Conservation (phyloP, 1,140 invertebrate genomes). For the Phenacoccus solenopsis region DNA sequence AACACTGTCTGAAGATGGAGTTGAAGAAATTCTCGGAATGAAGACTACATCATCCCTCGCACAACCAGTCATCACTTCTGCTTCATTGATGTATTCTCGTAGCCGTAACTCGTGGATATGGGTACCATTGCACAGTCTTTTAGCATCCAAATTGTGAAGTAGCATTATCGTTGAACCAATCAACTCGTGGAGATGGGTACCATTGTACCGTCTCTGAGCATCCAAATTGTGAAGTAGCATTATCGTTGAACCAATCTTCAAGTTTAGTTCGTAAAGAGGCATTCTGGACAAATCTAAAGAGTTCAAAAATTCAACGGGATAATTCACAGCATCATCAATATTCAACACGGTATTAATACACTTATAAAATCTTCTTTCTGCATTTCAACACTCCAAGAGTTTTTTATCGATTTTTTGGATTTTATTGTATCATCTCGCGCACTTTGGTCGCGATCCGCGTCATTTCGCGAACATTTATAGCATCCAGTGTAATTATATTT, state of each 20-base stretch:
- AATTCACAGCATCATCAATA: neutral
- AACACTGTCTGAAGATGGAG: constrained; percentile 25
- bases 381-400: neutral
- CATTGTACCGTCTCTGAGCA: too few species aligned
- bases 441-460: too few species aligned
- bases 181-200: too few species aligned
- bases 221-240: constrained; percentile 6
- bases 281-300: constrained; percentile 4
- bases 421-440: too few species aligned
- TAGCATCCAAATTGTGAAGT: constrained; percentile 21
- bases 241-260: neutral
- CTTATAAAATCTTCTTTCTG: neutral
- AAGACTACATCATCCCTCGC: constrained; percentile 7
- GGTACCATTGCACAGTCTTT: constrained; percentile 28
- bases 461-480: too few species aligned
- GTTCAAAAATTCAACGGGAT: constrained; percentile 16
- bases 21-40: constrained; percentile 25
- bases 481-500: too few species aligned
- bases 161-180: too few species aligned
- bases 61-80: constrained; percentile 3
- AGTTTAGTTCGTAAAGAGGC: neutral
- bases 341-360: neutral
- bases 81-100: constrained; percentile 19
- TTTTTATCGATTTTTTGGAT: neutral
- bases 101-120: neutral